Evolutionary conservation across 2,113 vertebrate species (phyloP), one percentile per base, ranked within the genome.

Genomic region (Cebus imitator): DNA sequence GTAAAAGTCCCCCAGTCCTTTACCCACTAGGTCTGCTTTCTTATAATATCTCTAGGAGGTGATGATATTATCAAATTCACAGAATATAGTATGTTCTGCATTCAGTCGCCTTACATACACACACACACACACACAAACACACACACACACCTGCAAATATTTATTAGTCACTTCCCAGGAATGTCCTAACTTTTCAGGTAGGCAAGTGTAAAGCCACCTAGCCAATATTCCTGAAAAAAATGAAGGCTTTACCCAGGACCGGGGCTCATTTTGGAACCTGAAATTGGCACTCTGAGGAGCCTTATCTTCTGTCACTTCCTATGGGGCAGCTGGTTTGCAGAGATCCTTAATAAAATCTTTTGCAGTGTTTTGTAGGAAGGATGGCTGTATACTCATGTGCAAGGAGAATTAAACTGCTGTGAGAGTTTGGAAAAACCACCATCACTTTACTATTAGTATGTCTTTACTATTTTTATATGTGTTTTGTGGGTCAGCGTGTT

Each of bases 301-400:
- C 27, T 2, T 52, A 45, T 32, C 79, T 48, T 66, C 68, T 64
- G 52, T 87, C 40, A 64, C n/a, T 91, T 79, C 90, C 81, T 93
- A 8, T 9, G 32, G 30, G 91, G 55, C 30, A n/a, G 58, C 45
- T 96, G 58, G 10, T 35, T 35, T 89, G 32, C 4, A 32, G 25
- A 27, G 7, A 61, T 80, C 27, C 40, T 93, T 45, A 50, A 81
- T 35, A 64, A 58, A 85, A 68, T 43, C 3, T 72, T 72, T n/a
- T 21, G 3, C 9, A 81, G n/a, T 91, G 23, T 95, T 98, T 97
- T 88, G 45, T 50, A 78, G 95, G 90, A 97, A 17, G 91, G 17
- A 43, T 27, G 43, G 45, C 7, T 81, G 4, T 25, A 2, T 72
- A 73, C 64, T 86, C 58, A 52, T 58, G 12, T 40, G 43, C 57